Base-by-base conservation (phyloP, 2,113 vertebrate species). In the Odocoileus hemionus region DNA sequence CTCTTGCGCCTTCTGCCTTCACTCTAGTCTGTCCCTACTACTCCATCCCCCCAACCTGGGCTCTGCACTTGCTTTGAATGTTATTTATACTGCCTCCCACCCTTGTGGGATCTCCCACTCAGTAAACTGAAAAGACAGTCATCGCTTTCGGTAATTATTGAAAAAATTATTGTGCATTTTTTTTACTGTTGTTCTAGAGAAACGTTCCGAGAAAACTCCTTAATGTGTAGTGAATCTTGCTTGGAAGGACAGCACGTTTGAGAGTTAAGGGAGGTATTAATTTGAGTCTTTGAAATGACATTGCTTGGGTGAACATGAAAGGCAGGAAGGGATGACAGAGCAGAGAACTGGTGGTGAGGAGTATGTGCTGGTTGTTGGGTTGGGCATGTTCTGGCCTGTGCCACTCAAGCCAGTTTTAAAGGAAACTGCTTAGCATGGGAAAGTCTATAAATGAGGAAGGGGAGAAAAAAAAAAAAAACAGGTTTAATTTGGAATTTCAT, bases 51-150 rank as follows among this genome's bases (percentile, higher is more conserved):
- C 16, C 14, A 9, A 5, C 14, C 57, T 30, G 26, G 47, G 5
- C 45, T 76, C 23, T 82, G 7, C 4, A 60, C 19, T 57, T 33
- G 12, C 19, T 82, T 92, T 21, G 2, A 39, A 6, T 47, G 13
- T 23, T n/a, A 28, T 3, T 52, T 33, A 45, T 5, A 52, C 30
- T 17, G 14, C 61, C 82, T 93, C 36, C 16, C 8, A 52, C 36
- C 5, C 4, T 7, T 45, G 12, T 0, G 5, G 6, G 7, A 2
- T 67, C 28, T 54, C 15, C 30, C 3, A 25, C 39, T 84, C 5
- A 57, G 6, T 45, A 70, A 47, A 45, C 30, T 36, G 4, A 92
- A 95, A 94, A 58, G 45, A 10, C 36, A 95, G 9, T 61, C 30
- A 79, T n/a, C 25, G 13, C 26, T 85, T 90, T 89, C 52, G 15